These are phyloP conservation scores for Maccullochella peelii DNA, from an alignment of 2,113 vertebrate species.

Conservation along the genomic window DNA sequence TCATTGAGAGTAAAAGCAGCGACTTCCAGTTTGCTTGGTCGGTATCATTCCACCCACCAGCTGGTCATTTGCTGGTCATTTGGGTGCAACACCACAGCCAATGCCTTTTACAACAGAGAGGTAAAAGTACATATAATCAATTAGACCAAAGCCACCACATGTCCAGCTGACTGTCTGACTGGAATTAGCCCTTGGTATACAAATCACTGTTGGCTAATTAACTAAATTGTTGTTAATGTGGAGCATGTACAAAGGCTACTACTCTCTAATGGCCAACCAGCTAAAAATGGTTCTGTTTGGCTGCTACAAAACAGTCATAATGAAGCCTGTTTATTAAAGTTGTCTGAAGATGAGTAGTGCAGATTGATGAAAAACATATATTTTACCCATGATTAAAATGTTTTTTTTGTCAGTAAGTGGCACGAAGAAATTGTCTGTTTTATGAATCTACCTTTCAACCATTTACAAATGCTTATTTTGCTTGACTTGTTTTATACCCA, in stretches of 20 bases:
- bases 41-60: constrained; percentile 29
- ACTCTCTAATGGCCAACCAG: constrained; percentile 57
- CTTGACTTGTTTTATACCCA: constrained; percentile 21
- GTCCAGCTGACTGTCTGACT: constrained; percentile 74
- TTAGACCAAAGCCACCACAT: constrained; percentile 64
- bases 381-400: constrained; percentile 21
- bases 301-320: constrained; percentile 17
- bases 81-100: constrained; percentile 12
- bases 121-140: constrained; percentile 64
- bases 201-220: constrained; percentile 79
- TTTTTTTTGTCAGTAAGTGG: constrained; percentile 30
- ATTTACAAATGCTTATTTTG: constrained; percentile 4
- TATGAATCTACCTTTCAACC: constrained; percentile 17
- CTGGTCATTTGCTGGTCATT: constrained; percentile 21
- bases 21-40: not conserved
- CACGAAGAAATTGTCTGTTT: constrained; percentile 4
- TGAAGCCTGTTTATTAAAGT: constrained; percentile 42
- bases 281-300: constrained; percentile 41
- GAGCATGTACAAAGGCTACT: constrained; percentile 46
- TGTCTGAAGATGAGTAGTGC: not conserved
- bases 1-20: not conserved
- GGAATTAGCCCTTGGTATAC: constrained; percentile 72
- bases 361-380: constrained; percentile 13
- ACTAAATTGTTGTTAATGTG: constrained; percentile 80
- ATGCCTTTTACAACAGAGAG: not conserved